Conservation (phyloP, 1,140 invertebrate genomes). For the Cotesia glomerata region DNA sequence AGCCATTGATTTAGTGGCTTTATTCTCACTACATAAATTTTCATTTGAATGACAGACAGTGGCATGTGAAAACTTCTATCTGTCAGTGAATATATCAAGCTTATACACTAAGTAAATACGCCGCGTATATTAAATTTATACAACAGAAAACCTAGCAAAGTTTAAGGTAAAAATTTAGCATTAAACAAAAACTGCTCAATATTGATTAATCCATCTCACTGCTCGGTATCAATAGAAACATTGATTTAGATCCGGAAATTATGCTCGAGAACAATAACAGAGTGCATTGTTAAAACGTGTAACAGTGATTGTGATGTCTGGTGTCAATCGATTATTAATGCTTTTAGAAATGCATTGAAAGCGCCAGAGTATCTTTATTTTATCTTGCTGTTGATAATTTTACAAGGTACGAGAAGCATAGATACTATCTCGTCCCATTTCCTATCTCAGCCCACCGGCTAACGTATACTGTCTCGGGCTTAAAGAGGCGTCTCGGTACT, state of each 20-base stretch:
- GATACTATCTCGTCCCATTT: background rate
- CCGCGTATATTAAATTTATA: background rate
- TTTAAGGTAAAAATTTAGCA: too few species aligned
- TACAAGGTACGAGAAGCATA: background rate
- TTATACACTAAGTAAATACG: background rate
- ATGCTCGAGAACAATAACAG: too few species aligned
- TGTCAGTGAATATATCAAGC: background rate
- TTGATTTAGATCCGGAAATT: too few species aligned
- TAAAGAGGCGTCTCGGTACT: slow-evolving; percentile 13
- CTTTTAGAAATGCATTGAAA: background rate
- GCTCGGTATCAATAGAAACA: too few species aligned
- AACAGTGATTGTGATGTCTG: too few species aligned
- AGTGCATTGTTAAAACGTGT: too few species aligned
- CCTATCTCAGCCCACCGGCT: background rate
- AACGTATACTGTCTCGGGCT: background rate
- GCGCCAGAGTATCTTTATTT: background rate
- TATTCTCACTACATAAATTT: slow-evolving; percentile 31
- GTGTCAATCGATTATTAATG: too few species aligned
- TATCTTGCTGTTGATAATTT: background rate
- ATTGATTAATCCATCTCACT: too few species aligned
- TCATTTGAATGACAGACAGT: slow-evolving; percentile 23
- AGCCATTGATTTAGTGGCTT: slow-evolving; percentile 29
- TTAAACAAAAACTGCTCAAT: too few species aligned
- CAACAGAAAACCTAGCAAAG: too few species aligned
- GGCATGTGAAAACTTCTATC: background rate